phyloP scores from a whole-genome alignment of 1,140 invertebrate species.

The Bombus polaris region DNA sequence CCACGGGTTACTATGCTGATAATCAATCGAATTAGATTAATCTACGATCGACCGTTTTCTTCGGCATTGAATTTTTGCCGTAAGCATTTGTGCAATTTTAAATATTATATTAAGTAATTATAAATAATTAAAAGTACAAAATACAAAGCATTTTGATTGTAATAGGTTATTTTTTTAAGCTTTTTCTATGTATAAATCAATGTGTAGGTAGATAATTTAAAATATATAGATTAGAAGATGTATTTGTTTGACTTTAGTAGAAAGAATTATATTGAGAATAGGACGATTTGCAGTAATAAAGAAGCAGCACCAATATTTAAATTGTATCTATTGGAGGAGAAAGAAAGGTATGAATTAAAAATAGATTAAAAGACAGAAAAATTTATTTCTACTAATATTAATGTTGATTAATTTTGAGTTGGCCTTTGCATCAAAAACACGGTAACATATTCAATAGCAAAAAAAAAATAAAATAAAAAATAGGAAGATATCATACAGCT shows the following conservation, averaged over 20 bases:
- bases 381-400: no score
- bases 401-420: no score
- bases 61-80: no score
- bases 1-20: not conserved
- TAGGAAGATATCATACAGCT: not conserved
- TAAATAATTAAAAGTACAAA: not conserved
- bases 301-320: not conserved
- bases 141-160: not conserved
- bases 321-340: not conserved
- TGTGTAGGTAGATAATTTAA: no score
- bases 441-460: no score
- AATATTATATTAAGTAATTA: no score
- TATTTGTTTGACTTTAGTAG: not conserved
- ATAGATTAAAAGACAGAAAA: no score
- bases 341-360: not conserved
- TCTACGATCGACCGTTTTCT: not conserved
- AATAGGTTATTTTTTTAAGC: not conserved
- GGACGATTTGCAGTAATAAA: no score
- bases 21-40: constrained; percentile 24
- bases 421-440: rapidly evolving
- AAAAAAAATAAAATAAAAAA: no score
- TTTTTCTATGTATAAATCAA: no score
- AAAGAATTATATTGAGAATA: not conserved
- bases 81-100: not conserved
- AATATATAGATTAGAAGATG: not conserved